Percentiles rank a stretch among this genome's conserved stretches.
phyloP scores from a whole-genome alignment of 2,113 vertebrate species.

The Dissostichus mawsoni region DNA sequence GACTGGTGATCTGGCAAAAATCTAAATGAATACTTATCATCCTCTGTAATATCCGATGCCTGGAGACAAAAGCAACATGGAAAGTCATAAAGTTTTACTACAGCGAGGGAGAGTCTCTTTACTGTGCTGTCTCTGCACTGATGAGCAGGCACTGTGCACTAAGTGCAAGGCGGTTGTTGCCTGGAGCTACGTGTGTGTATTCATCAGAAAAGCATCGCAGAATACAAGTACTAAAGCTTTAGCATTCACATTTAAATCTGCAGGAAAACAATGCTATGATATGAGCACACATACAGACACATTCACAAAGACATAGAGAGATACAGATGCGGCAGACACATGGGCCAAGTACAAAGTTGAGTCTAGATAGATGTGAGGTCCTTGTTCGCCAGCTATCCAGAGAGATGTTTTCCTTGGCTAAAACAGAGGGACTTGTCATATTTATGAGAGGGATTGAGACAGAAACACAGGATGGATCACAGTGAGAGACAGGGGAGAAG shows the following conservation, averaged over 20 bases:
- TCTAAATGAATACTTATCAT: conserved; percentile 77
- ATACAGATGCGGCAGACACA: neutral
- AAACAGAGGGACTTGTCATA: conserved; percentile 42
- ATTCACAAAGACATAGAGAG: conserved; percentile 7
- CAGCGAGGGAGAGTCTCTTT: conserved; percentile 79
- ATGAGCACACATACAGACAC: neutral
- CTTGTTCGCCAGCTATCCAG: conserved; percentile 35
- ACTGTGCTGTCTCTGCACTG: conserved; percentile 67
- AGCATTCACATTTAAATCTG: conserved; percentile 18
- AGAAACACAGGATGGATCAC: conserved; percentile 49
- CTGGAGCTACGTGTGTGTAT: conserved; percentile 45
- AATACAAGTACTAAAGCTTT: conserved; percentile 17
- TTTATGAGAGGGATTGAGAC: conserved; percentile 63
- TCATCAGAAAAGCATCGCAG: conserved; percentile 43
- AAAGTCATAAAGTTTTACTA: conserved; percentile 82
- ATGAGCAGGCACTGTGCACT: conserved; percentile 66
- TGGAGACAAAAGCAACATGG: conserved; percentile 77
- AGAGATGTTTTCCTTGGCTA: conserved; percentile 66
- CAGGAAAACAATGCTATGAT: conserved; percentile 25
- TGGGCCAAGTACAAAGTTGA: conserved; percentile 16
- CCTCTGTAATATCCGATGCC: conserved; percentile 75
- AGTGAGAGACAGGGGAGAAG: conserved; percentile 44
- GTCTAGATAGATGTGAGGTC: conserved; percentile 60
- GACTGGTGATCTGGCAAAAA: conserved; percentile 80
- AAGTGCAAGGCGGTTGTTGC: conserved; percentile 50